These are phyloP conservation scores for Danio jaintianensis DNA, from an alignment of 2,797 vertebrate species.

Conservation along the genomic window DNA sequence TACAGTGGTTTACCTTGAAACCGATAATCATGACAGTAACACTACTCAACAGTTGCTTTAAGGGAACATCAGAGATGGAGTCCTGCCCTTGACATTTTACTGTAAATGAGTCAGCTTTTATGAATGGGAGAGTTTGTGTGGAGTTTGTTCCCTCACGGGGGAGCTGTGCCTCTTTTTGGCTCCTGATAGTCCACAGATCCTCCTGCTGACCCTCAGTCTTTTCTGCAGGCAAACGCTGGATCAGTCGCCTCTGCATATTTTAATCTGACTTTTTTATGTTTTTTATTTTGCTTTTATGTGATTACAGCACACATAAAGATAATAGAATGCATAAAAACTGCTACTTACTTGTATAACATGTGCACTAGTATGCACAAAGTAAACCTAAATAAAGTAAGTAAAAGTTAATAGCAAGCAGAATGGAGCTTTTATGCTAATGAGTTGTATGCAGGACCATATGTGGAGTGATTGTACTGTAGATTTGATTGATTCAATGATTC, in stretches of 20 bases:
- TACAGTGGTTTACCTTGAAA: too few relatives aligned
- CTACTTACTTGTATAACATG: background rate
- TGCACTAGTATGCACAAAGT: background rate
- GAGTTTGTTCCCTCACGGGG: constrained; percentile 50
- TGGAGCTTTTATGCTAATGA: background rate
- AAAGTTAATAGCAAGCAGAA: background rate
- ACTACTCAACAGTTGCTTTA: background rate
- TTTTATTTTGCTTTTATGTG: background rate
- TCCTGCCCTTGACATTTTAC: background rate
- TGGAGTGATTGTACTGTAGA: background rate
- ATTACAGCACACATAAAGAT: background rate
- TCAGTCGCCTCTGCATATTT: background rate
- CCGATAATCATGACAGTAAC: too few relatives aligned
- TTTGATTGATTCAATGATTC: background rate
- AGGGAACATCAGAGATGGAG: background rate
- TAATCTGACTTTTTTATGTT: background rate
- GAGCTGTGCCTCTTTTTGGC: constrained; percentile 53
- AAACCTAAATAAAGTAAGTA: constrained; percentile 3
- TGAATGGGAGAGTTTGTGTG: background rate
- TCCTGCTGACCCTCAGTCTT: background rate
- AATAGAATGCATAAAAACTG: background rate
- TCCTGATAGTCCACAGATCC: background rate
- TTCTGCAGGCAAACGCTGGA: background rate
- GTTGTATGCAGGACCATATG: background rate
- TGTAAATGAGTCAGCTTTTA: constrained; percentile 14